Conservation (phyloP, 2,113 vertebrate genomes). For the Corythornis madagascariensis region DNA sequence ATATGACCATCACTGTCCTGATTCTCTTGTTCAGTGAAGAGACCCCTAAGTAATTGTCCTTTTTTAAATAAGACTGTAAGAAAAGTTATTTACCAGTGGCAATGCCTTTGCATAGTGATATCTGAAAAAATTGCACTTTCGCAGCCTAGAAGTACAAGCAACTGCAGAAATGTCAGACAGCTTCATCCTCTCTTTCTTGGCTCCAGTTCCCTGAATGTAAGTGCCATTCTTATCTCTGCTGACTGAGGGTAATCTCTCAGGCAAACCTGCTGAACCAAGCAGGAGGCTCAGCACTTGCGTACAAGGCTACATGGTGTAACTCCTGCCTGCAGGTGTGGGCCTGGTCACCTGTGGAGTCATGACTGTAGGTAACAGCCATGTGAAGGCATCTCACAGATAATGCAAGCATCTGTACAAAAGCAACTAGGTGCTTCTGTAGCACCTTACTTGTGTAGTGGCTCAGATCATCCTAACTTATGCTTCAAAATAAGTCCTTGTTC, state of each 20-base stretch:
- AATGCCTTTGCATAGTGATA: accelerated
- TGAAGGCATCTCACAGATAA: background rate
- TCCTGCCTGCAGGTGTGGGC: background rate
- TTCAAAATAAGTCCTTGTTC: background rate
- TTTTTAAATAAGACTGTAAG: background rate
- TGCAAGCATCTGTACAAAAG: background rate
- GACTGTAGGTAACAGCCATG: background rate
- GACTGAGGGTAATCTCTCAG: background rate
- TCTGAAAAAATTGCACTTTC: background rate
- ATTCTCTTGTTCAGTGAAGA: background rate
- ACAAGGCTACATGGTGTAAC: background rate
- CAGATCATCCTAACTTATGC: background rate
- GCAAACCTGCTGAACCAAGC: background rate
- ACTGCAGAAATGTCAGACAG: background rate
- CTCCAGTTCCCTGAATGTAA: background rate
- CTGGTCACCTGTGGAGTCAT: background rate
- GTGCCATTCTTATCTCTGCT: background rate
- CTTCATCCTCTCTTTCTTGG: background rate
- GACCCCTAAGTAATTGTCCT: background rate
- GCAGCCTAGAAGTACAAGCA: background rate
- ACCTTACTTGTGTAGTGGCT: background rate
- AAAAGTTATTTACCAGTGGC: background rate
- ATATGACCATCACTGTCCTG: background rate
- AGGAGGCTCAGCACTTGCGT: background rate
- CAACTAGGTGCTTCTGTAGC: background rate